A percentile compares a stretch with the other conserved stretches of the same genome.
Conservation (phyloP, 2,797 vertebrate species). For the Hapalemur alaotrensis region DNA sequence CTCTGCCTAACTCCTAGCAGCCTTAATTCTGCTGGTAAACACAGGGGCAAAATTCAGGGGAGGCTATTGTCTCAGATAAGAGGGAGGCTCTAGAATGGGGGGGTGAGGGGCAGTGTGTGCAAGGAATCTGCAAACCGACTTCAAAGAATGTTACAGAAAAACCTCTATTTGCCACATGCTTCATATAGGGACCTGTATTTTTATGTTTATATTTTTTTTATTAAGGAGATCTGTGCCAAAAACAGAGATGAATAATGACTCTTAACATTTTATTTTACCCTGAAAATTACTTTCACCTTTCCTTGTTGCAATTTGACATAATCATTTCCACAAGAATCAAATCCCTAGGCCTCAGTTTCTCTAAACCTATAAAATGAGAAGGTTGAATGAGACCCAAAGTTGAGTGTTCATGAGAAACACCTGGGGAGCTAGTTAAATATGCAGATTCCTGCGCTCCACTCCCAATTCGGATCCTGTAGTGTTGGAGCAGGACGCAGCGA, state of each 20-base stretch:
- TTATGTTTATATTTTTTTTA: conserved; percentile 46
- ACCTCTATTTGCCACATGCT: background rate
- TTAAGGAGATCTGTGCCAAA: background rate
- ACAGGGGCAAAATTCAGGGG: background rate
- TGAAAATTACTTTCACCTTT: conserved; percentile 72
- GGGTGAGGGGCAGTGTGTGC: background rate
- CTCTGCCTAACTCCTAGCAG: background rate
- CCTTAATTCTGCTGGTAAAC: conserved; percentile 12
- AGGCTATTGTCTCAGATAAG: background rate
- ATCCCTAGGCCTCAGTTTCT: conserved; percentile 65
- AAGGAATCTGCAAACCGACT: background rate
- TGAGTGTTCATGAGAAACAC: conserved; percentile 44
- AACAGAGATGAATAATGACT: conserved; percentile 55
- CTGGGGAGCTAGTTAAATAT: background rate
- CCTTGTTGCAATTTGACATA: conserved; percentile 61
- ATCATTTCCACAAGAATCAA: conserved; percentile 69
- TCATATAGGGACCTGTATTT: conserved; percentile 7
- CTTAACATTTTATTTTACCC: conserved; percentile 65
- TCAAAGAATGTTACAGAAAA: background rate
- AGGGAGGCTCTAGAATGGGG: accelerated
- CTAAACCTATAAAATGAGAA: conserved; percentile 56
- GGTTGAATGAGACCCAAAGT: background rate
- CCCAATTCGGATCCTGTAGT: background rate
- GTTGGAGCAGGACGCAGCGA: background rate
- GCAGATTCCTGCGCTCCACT: background rate